A percentile compares a stretch with the other conserved stretches of the same genome.
Evolutionary conservation across 2,113 vertebrate genomes (phyloP).

Genomic region (Xiphophorus maculatus): DNA sequence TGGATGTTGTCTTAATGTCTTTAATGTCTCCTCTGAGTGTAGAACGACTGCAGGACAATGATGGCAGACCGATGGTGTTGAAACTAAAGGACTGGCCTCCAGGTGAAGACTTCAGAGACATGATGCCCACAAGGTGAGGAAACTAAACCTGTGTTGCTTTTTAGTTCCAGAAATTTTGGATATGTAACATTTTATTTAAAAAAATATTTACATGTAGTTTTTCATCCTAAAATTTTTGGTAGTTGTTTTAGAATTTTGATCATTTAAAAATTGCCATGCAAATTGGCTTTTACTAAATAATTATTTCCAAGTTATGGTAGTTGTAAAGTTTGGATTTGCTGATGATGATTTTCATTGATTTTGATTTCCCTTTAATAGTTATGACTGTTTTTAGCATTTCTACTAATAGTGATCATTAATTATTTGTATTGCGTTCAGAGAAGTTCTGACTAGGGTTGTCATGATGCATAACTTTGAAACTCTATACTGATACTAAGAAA

Average conservation of each 20-base stretch:
- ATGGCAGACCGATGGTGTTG: constrained; percentile 95
- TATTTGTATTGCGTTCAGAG: no score
- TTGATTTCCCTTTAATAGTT: not conserved
- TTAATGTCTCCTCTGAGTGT: constrained; percentile 33
- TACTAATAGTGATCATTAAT: no score
- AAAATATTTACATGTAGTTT: not conserved
- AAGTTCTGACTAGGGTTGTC: no score
- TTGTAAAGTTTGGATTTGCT: no score
- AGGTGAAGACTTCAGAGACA: constrained; percentile 98
- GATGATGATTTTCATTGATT: not conserved
- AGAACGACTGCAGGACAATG: constrained; percentile 91
- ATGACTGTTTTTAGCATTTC: no score
- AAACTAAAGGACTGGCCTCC: constrained; percentile 99
- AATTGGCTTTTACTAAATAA: no score
- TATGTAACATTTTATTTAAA: no score
- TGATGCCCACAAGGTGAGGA: constrained; percentile 94
- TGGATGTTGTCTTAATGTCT: not conserved
- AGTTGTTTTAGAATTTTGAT: not conserved
- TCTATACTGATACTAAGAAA: no score
- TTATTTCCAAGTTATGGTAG: no score
- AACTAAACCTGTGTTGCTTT: not conserved
- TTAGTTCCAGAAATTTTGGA: no score
- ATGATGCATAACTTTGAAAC: no score
- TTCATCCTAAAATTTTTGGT: not conserved
- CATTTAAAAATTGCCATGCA: no score